Evolutionary conservation across 2,797 vertebrate species (phyloP), one percentile per base, ranked within the genome.

Genomic region (Catamblyrhynchus diadema): DNA sequence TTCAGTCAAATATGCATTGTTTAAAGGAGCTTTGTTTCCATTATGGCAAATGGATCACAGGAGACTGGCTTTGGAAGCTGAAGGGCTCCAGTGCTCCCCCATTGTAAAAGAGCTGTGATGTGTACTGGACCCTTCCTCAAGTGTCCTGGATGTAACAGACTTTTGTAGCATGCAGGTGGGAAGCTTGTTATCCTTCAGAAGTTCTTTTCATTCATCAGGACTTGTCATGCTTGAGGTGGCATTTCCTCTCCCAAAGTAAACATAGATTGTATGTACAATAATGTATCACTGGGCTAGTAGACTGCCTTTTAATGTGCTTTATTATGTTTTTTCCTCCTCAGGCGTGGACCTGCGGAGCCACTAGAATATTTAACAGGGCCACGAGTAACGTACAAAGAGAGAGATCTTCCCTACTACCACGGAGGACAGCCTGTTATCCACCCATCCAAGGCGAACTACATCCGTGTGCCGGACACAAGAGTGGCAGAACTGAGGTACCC

Each of bases 321-420:
- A 82, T 77, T 83, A 56, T 97, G 66, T 67, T 97, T 94, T 60
- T 95, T 93, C 27, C 83, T 95, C 86, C 65, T 80, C 97, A 99
- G 99, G 97, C 98, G 98, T 78, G 98, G 98, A 79, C 98, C 98
- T 1, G 77, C 97, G 88, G 99, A 99, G 75, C 98, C 98, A 24
- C 88, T 97, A 14, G 98, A 99, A 51, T 99, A 98, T 85, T 97
- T 98, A 69, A 97, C 98, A 35, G 98, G 98, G 51, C 97, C 98
- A 16, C 98, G 98, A 95, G 94, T 98, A 5, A 75, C 92, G 10
- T 98, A 98, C 96, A 97, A 97, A 83, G 98, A 98, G 95, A 98
- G 97, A 96, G 98, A 98, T 96, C 98, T 97, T 96, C 98, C 97
- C 2, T 98, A 97, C 62, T 98, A 98, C 94, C 97, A 98, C 23